Percentiles rank a stretch among this genome's conserved stretches.
Conservation (phyloP, 2,113 vertebrate genomes). For the Cyphomyrus discorhynchus region DNA sequence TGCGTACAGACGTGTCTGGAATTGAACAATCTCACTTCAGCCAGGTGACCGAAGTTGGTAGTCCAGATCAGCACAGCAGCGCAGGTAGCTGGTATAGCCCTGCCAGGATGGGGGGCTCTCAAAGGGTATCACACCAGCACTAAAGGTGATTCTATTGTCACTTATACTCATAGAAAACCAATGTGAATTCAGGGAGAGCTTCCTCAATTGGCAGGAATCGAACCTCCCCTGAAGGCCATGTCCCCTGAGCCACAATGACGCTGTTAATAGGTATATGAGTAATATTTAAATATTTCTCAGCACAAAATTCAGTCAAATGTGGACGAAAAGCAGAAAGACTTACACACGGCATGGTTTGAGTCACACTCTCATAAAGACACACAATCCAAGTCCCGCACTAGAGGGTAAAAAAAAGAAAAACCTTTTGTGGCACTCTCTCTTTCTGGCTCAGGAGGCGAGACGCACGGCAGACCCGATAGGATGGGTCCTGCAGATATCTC, state of each 20-base stretch:
- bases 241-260: not conserved
- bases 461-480: too few species aligned
- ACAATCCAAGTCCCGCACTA: not conserved
- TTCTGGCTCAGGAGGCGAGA: not conserved
- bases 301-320: not conserved
- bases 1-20: not conserved
- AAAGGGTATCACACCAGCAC: not conserved
- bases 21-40: not conserved
- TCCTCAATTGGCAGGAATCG: not conserved
- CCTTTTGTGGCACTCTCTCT: not conserved
- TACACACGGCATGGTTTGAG: not conserved
- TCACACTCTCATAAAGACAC: not conserved
- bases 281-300: not conserved
- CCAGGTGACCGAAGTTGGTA: not conserved
- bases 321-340: not conserved
- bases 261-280: not conserved
- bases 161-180: not conserved
- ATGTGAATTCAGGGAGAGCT: not conserved
- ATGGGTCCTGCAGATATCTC: not conserved
- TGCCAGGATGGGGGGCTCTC: not conserved
- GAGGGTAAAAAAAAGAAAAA: not conserved
- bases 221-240: not conserved
- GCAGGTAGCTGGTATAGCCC: not conserved
- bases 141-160: not conserved
- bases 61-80: not conserved